Evolutionary conservation across 2,113 vertebrate species (phyloP).

Genomic region (Columba livia): DNA sequence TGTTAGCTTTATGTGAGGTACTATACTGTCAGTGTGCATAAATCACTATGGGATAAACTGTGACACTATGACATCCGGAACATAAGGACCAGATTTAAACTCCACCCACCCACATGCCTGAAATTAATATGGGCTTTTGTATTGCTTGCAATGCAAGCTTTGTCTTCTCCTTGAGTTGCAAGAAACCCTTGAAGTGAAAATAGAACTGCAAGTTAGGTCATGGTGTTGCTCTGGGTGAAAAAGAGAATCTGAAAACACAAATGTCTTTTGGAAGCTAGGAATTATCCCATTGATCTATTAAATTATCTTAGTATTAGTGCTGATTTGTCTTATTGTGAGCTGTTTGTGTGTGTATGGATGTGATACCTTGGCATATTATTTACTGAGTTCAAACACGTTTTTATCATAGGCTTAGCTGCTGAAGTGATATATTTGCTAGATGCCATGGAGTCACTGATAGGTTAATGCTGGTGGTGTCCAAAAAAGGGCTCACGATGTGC

Average conservation of each 20-base stretch:
- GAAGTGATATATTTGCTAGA: not conserved
- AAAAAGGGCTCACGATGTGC: not conserved
- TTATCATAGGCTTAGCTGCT: not conserved
- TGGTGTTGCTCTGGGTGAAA: not conserved
- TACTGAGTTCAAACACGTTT: not conserved
- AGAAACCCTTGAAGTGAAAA: not conserved
- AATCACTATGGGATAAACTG: not conserved
- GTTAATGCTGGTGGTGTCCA: not conserved
- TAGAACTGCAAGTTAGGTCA: not conserved
- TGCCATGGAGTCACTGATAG: not conserved
- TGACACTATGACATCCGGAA: not conserved
- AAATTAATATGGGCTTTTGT: not conserved
- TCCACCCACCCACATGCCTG: not conserved
- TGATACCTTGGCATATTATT: accelerated
- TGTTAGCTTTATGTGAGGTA: not conserved
- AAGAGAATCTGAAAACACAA: not conserved
- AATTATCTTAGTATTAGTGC: not conserved
- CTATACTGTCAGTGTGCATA: not conserved
- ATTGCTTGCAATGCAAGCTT: not conserved
- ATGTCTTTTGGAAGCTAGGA: not conserved
- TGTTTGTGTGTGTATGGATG: not conserved
- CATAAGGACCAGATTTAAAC: not conserved
- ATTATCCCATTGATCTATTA: not conserved
- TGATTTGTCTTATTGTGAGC: not conserved
- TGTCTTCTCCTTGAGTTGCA: not conserved